Conservation (phyloP, 2,113 vertebrate species). For the Vombatus ursinus region DNA sequence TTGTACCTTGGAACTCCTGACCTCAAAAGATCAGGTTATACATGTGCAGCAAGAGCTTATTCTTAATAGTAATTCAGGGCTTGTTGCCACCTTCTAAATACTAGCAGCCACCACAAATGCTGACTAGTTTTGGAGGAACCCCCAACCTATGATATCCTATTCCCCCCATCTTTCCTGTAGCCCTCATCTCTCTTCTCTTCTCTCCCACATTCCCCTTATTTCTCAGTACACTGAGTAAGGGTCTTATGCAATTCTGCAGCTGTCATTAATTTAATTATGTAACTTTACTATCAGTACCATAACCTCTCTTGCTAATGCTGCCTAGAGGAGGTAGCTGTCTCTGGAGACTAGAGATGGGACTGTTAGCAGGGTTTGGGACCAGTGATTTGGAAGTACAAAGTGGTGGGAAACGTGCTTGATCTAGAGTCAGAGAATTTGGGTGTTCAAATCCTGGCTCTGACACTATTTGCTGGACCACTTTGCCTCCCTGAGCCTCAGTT, state of each 20-base stretch:
- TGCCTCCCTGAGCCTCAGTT: no score
- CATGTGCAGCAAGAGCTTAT: background rate
- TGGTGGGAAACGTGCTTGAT: background rate
- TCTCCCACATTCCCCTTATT: background rate
- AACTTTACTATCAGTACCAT: background rate
- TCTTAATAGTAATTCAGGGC: background rate
- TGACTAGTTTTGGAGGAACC: background rate
- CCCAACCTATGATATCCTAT: background rate
- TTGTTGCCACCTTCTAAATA: background rate
- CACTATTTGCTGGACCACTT: background rate
- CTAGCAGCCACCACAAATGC: background rate
- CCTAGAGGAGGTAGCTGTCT: background rate
- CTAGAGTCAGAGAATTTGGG: no score
- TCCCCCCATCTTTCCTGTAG: background rate
- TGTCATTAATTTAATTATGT: background rate
- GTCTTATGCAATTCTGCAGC: background rate
- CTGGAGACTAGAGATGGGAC: background rate
- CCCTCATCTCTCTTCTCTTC: background rate
- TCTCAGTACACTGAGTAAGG: background rate
- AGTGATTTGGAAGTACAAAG: background rate
- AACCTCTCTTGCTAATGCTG: background rate
- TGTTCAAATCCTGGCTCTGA: background rate
- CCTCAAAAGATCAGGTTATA: background rate
- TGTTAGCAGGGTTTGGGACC: background rate
- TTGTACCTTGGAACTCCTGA: background rate